A percentile compares a stretch with the other conserved stretches of the same genome.
Conservation (phyloP, 2,113 vertebrate species). For the Menidia beryllina region DNA sequence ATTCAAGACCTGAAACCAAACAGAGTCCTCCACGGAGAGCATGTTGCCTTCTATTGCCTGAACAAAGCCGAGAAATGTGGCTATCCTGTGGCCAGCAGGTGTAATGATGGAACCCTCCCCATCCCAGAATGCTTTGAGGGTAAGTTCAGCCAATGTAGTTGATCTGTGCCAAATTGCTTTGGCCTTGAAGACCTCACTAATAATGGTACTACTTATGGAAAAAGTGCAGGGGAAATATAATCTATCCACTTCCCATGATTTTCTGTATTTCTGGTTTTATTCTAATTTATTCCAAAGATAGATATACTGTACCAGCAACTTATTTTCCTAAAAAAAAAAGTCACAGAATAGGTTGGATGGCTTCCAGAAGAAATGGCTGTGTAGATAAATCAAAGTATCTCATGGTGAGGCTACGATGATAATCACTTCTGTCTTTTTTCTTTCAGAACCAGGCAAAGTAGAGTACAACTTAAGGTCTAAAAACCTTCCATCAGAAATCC, state of each 20-base stretch:
- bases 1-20: conserved; percentile 84
- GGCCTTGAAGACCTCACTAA: neutral
- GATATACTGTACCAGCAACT: neutral
- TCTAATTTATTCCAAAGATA: neutral
- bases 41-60: conserved; percentile 88
- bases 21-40: conserved; percentile 84
- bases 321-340: no score
- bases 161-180: neutral
- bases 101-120: conserved; percentile 84
- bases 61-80: conserved; percentile 87
- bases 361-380: neutral
- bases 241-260: neutral
- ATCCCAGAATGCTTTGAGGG: conserved; percentile 89
- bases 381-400: neutral
- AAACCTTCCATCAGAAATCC: conserved; percentile 78
- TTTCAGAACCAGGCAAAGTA: conserved; percentile 66
- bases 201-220: neutral
- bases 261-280: neutral
- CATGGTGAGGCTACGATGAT: neutral
- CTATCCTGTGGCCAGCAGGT: conserved; percentile 82
- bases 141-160: conserved; percentile 31
- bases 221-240: neutral
- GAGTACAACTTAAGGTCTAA: conserved; percentile 53
- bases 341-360: neutral
- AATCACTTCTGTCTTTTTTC: neutral